Base-by-base conservation (phyloP, 2,113 vertebrate genomes). In the Bombycilla garrulus region DNA sequence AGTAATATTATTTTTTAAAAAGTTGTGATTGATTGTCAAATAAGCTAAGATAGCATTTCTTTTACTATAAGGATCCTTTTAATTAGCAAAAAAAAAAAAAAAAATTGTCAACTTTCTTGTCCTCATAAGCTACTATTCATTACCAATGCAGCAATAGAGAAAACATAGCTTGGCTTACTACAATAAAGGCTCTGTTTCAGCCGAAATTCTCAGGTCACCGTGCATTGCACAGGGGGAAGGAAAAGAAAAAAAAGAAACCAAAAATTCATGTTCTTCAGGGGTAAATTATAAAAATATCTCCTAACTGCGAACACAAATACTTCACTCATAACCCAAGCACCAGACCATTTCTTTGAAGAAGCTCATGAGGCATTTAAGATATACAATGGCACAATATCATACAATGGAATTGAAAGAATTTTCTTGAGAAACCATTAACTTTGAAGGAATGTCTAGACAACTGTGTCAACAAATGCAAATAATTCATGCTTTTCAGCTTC, bases 361-460 rank as follows among this genome's bases (percentile, higher is more conserved):
- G 87, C 96, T 95, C 90, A 95, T 80, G 95, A 97, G 93, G 92
- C 89, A 97, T 97, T 96, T 97, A 97, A 97, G 96, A 97, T 91
- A 84, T 77, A 96, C 83, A 96, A 90, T 95, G 92, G 94, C 95
- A 96, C 86, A 85, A 65, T 93, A 96, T 97, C 95, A 97, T 93
- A 96, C 94, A 96, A 97, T 88, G 93, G 96, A 97, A 97, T 65
- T 90, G 84, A 95, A 97, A 96, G 96, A 95, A 96, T 96, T 96
- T 96, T 95, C 92, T 90, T 95, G 95, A 95, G 90, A 94, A 97
- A 97, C 95, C 90, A 91, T 97, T 97, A 96, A 92, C 92, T 96
- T 95, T 97, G 97, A 98, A 98, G 97, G 97, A 98, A 97, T 98
- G 98, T 97, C 96, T 97, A 92, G 97, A 97, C 95, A 97, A 97